Conservation (phyloP, 2,888 invertebrate species). For the Ariolimax columbianus region DNA sequence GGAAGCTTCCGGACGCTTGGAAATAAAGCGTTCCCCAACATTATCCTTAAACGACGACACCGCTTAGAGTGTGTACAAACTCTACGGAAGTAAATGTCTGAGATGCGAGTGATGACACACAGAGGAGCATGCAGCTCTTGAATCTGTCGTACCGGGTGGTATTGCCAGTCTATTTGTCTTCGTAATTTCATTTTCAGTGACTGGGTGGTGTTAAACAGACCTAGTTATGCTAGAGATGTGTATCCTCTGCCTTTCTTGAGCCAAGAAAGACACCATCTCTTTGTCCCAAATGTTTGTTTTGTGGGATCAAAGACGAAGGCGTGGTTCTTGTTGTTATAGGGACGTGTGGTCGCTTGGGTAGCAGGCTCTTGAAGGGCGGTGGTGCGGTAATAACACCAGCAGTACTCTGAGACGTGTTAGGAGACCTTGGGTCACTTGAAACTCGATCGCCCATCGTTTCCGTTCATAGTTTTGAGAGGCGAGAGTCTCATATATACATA, state of each 20-base stretch:
- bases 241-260: not conserved
- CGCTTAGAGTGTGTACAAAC: not conserved
- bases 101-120: not conserved
- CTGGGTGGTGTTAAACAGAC: not conserved
- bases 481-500: no score
- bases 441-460: no score
- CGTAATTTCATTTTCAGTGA: constrained; percentile 23
- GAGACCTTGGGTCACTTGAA: no score
- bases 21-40: not conserved
- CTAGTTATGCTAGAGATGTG: constrained; percentile 19
- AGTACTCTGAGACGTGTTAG: not conserved
- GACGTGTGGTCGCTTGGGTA: no score
- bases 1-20: not conserved
- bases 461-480: no score
- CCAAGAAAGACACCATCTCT: not conserved
- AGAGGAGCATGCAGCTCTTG: not conserved
- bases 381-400: not conserved
- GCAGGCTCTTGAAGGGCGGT: no score
- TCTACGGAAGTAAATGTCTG: not conserved
- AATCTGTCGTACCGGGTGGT: not conserved
- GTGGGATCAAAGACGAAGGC: constrained; percentile 17
- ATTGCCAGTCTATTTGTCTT: constrained; percentile 24
- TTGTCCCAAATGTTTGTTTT: constrained; percentile 4
- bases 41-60: not conserved
- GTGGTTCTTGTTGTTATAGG: constrained; percentile 10